phyloP scores from a whole-genome alignment of 1,140 invertebrate genomes.

The Phymastichus coffea region DNA sequence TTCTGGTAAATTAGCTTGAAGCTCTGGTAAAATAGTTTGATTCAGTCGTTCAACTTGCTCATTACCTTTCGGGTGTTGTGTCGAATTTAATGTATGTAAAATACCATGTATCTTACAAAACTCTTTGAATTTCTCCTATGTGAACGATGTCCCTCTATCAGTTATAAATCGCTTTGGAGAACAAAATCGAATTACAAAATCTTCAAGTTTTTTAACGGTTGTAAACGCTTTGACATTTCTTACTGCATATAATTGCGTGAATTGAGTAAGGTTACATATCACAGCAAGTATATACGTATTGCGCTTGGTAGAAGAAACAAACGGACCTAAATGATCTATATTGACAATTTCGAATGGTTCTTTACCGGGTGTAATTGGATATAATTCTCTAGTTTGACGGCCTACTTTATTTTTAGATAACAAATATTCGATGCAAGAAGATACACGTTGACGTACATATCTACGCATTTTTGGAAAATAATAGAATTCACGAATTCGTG shows the following conservation, averaged over 20 bases:
- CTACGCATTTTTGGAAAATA: constrained; percentile 17
- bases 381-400: constrained; percentile 20
- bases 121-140: constrained; percentile 31
- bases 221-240: background rate
- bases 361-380: constrained; percentile 27
- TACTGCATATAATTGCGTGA: constrained; percentile 2
- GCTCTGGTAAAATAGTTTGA: constrained; percentile 10
- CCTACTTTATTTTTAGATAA: constrained; percentile 17
- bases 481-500: constrained; percentile 6
- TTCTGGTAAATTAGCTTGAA: background rate
- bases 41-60: constrained; percentile 31
- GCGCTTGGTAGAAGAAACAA: background rate
- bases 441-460: constrained; percentile 16
- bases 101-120: constrained; percentile 34
- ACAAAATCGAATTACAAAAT: constrained; percentile 26
- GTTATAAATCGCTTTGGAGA: constrained; percentile 32
- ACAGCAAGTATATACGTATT: constrained; percentile 23
- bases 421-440: constrained; percentile 17
- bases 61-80: constrained; percentile 38
- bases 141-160: constrained; percentile 40
- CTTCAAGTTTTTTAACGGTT: constrained; percentile 8
- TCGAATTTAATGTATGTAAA: constrained; percentile 34
- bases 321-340: constrained; percentile 29
- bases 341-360: constrained; percentile 24
- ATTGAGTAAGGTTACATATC: constrained; percentile 30